Percentiles rank a stretch among this genome's conserved stretches.
phyloP scores from a whole-genome alignment of 2,888 invertebrate species.

The Caenorhabditis sp. region DNA sequence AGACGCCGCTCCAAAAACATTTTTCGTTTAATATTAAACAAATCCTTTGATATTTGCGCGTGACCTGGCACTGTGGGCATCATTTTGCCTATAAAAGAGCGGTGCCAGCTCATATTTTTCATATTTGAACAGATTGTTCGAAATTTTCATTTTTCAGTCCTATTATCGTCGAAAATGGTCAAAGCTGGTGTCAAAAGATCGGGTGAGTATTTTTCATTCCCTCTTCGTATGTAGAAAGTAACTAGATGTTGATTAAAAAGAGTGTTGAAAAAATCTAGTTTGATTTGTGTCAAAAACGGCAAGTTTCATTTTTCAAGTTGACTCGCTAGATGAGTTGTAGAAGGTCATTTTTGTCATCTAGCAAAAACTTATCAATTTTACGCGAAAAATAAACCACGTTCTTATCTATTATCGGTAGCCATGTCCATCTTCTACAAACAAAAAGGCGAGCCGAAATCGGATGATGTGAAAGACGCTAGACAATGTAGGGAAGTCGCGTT shows the following conservation, averaged over 20 bases:
- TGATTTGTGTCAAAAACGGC: too few species aligned
- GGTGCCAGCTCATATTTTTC: not conserved
- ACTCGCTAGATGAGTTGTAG: too few species aligned
- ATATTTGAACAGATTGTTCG: not conserved
- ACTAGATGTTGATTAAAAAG: too few species aligned
- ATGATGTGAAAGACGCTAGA: not conserved
- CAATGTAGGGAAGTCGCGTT: not conserved
- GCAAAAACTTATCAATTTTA: not conserved
- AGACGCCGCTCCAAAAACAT: not conserved
- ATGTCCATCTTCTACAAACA: not conserved
- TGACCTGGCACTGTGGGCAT: not conserved
- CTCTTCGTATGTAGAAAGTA: too few species aligned
- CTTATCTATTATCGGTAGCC: not conserved
- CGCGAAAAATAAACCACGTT: not conserved
- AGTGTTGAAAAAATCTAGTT: too few species aligned
- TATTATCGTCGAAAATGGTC: too few species aligned
- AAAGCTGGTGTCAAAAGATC: too few species aligned
- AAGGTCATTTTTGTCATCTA: not conserved
- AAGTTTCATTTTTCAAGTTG: too few species aligned
- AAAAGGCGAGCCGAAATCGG: not conserved
- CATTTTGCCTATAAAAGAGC: not conserved
- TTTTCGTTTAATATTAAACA: not conserved
- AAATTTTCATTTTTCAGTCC: too few species aligned
- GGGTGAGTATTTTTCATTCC: too few species aligned
- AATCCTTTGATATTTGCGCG: not conserved